Evolutionary conservation across 1,140 invertebrate genomes (phyloP).

Genomic region (Oncopodura yosiiana): DNA sequence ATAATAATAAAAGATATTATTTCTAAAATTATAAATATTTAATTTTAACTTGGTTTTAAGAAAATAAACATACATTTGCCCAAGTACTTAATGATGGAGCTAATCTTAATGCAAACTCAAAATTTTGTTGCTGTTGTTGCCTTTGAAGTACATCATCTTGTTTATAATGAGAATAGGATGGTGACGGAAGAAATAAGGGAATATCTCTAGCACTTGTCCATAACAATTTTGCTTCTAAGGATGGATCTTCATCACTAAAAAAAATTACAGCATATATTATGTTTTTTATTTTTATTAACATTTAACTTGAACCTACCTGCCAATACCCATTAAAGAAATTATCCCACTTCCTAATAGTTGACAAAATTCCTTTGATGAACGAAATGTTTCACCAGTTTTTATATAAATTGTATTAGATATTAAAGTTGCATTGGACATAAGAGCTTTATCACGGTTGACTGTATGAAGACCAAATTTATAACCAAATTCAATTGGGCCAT

Average conservation of each 20-base stretch:
- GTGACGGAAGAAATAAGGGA: conserved; percentile 25
- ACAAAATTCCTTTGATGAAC: conserved; percentile 55
- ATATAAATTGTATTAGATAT: conserved; percentile 57
- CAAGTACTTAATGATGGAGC: conserved; percentile 17
- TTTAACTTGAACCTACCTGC: no score
- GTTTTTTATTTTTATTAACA: no score
- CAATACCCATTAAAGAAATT: conserved; percentile 15
- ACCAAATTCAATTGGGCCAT: conserved; percentile 52
- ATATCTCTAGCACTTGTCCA: conserved; percentile 28
- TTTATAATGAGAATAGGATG: conserved; percentile 15
- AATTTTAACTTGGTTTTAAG: neutral
- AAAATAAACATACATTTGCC: no score
- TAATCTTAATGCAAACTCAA: conserved; percentile 21
- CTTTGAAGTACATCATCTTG: neutral
- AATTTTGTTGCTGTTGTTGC: conserved; percentile 6
- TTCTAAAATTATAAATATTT: neutral
- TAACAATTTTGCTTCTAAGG: conserved; percentile 26
- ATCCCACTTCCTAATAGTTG: conserved; percentile 18
- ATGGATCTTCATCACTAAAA: conserved; percentile 21
- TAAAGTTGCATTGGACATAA: conserved; percentile 54
- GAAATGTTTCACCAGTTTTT: conserved; percentile 55
- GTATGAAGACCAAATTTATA: conserved; percentile 59
- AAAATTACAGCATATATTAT: no score
- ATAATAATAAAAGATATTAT: neutral
- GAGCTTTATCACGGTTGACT: conserved; percentile 53